These are phyloP conservation scores for Nematopogon swammerdamellus DNA, from an alignment of 2,888 invertebrate species.

Conservation along the genomic window DNA sequence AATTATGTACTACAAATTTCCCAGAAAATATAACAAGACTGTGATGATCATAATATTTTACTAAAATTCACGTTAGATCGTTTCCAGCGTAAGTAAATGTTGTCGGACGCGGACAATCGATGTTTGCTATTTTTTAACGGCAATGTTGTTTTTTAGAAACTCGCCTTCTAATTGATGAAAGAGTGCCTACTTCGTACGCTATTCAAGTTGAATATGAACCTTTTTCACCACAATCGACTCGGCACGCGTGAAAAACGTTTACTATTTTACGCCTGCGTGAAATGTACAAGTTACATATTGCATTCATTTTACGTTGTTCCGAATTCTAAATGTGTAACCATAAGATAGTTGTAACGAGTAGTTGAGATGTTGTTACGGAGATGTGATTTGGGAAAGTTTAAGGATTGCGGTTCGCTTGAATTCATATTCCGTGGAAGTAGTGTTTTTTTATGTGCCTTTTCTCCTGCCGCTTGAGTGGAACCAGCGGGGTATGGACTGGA, in stretches of 20 bases:
- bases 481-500: background rate
- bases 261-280: background rate
- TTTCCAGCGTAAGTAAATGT: background rate
- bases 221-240: background rate
- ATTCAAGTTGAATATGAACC: background rate
- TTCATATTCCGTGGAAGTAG: background rate
- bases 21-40: constrained; percentile 1
- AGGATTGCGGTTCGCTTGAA: background rate
- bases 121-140: background rate
- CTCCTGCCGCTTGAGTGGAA: background rate
- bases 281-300: background rate
- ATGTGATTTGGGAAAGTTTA: background rate
- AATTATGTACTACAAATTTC: background rate
- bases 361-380: background rate
- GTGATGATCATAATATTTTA: background rate
- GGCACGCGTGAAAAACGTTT: too few relatives aligned
- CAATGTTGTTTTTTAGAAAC: background rate
- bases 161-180: background rate
- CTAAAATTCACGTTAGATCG: background rate
- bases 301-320: background rate
- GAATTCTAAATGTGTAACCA: background rate
- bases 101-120: background rate
- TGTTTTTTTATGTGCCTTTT: constrained; percentile 2
- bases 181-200: background rate
- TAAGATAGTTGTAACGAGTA: background rate